Conservation (phyloP, 2,888 invertebrate species). For the Hemistola chrysoprasaria region DNA sequence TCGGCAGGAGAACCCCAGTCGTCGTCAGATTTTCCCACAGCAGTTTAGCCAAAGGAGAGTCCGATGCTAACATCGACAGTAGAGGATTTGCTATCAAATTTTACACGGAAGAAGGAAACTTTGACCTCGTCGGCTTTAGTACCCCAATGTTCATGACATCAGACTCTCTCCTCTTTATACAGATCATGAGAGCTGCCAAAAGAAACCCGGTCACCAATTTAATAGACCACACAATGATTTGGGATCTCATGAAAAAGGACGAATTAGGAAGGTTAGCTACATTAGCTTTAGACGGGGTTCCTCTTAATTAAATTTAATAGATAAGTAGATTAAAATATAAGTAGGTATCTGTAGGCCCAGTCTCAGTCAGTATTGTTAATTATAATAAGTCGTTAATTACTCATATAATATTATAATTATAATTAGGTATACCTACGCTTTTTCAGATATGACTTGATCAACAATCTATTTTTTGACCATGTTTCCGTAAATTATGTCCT, state of each 20-base stretch:
- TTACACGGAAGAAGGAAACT: constrained; percentile 93
- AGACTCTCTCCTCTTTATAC: constrained; percentile 93
- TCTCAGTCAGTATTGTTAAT: too few species aligned
- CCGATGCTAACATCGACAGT: constrained; percentile 92
- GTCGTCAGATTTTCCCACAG: constrained; percentile 90
- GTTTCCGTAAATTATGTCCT: too few species aligned
- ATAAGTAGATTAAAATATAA: too few species aligned
- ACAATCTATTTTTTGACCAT: too few species aligned
- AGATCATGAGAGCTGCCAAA: constrained; percentile 96
- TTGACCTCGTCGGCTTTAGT: constrained; percentile 95
- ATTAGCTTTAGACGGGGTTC: too few species aligned
- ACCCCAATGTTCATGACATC: constrained; percentile 94
- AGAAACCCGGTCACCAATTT: constrained; percentile 94
- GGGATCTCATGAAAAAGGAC: constrained; percentile 97
- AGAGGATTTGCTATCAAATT: constrained; percentile 95
- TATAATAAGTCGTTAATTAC: too few species aligned
- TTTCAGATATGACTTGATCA: too few species aligned
- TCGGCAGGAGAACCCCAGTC: constrained; percentile 90
- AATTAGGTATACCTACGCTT: too few species aligned
- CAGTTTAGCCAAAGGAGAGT: constrained; percentile 91
- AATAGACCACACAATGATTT: constrained; percentile 93
- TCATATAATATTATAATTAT: too few species aligned
- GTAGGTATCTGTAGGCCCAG: too few species aligned
- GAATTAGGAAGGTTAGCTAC: too few species aligned
- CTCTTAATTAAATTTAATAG: too few species aligned